Evolutionary conservation across 2,888 invertebrate species (phyloP).

Genomic region (Colletes collaris): DNA sequence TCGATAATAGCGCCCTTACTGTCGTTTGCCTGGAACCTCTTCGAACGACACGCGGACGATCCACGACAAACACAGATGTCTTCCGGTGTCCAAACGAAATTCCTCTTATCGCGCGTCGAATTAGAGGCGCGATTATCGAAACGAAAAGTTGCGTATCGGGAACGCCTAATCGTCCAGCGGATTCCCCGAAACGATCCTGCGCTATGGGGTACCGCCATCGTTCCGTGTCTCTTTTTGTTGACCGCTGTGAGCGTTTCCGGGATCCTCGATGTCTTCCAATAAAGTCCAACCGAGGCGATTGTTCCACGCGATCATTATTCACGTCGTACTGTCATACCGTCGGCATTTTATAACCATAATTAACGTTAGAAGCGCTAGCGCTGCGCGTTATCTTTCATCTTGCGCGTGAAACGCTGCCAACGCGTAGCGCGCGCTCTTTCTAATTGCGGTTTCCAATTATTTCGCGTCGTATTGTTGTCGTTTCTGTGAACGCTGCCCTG

Average conservation of each 20-base stretch:
- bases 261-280: constrained; percentile 40
- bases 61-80: constrained; percentile 64
- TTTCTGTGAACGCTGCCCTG: not conserved
- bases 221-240: constrained; percentile 42
- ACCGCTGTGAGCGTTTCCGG: constrained; percentile 15
- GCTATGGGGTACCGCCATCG: constrained; percentile 1
- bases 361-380: constrained; percentile 39
- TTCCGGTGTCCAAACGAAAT: constrained; percentile 18
- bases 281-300: constrained; percentile 25
- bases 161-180: no score
- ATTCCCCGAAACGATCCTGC: no score
- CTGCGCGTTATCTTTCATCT: constrained; percentile 51
- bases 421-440: constrained; percentile 3
- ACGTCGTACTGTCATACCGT: constrained; percentile 37
- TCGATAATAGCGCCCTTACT: constrained; percentile 49
- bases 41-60: constrained; percentile 25
- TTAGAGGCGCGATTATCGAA: constrained; percentile 10
- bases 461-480: constrained; percentile 18
- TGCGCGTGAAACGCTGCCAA: constrained; percentile 18
- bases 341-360: constrained; percentile 58
- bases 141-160: no score
- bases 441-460: constrained; percentile 40
- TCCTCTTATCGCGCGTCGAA: constrained; percentile 54
- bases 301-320: constrained; percentile 57
- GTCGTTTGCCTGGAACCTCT: constrained; percentile 14